These are phyloP conservation scores for Lycaon pictus DNA, from an alignment of 2,113 vertebrate genomes.

Conservation along the genomic window DNA sequence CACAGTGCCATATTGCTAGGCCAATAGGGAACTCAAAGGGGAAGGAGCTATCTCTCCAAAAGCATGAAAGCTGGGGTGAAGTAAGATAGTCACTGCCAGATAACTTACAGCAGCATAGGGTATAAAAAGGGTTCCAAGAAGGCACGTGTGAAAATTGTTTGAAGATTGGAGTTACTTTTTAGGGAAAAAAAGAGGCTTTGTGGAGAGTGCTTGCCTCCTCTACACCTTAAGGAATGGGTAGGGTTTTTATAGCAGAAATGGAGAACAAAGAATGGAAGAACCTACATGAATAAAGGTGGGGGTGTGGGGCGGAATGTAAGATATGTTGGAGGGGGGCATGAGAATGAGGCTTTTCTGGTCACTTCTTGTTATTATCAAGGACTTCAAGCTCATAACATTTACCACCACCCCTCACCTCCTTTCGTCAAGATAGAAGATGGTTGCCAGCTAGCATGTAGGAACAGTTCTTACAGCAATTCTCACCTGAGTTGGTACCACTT, in stretches of 20 bases:
- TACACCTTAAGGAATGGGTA: not conserved
- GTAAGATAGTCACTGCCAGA: not conserved
- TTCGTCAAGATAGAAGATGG: not conserved
- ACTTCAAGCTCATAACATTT: not conserved
- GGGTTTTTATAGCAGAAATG: not conserved
- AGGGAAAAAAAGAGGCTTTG: not conserved
- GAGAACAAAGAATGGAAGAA: not conserved
- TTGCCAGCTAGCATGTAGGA: not conserved
- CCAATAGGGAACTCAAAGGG: not conserved
- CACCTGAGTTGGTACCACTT: not conserved
- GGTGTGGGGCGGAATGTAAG: not conserved
- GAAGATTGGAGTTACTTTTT: not conserved
- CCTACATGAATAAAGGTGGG: not conserved
- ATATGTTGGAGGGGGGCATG: not conserved
- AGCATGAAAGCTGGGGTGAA: not conserved
- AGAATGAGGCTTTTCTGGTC: not conserved
- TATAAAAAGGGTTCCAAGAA: not conserved
- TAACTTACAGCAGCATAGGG: fast-evolving
- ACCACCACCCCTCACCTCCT: not conserved
- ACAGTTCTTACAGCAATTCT: not conserved
- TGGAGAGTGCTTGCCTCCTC: not conserved
- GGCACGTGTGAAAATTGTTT: not conserved
- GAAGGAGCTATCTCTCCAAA: not conserved
- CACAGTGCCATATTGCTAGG: not conserved
- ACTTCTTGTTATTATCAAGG: not conserved